Evolutionary conservation across 2,797 vertebrate species (phyloP), one percentile per base, ranked within the genome.

Genomic region (Pangasius djambal): DNA sequence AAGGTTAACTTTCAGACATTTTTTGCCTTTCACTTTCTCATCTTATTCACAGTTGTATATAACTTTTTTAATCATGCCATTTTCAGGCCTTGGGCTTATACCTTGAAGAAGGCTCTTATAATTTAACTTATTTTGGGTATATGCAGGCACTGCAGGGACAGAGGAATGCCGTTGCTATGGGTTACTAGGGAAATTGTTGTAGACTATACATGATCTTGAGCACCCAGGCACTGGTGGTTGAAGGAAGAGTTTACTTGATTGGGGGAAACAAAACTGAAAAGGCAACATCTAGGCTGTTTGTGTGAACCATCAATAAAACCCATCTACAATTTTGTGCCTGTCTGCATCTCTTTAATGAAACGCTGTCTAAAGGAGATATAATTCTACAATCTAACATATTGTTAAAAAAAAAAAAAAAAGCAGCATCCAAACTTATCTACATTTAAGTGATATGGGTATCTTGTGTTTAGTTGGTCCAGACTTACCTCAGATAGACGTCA

Each of bases 401-500:
- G 57, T 40, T 2, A 37, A 83, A 25, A 40, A 44, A 44, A 44
- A 44, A 44, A 44, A 44, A 44, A 44, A 44, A 40, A n/a, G 0
- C 57, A 44, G 37, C 4, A 65, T 83, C 2, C 7, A 18, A 65
- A 15, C 25, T 44, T 48, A 48, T 48, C 40, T 83, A n/a, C 40
- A 83, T 65, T 83, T 77, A 67, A 18, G n/a, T 85, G 31, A 79
- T 59, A 79, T 86, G 8, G 18, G 20, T 81, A 31, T 55, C 20
- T 65, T 70, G 44, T 88, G 87, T 91, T 0, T 90, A 99, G 98
- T 95, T 2, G 98, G 98, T 55, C 97, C 98, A 0, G 98, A 99
- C 12, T 89, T 95, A 61, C 98, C 98, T 0, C 94, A 95, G 90
- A 97, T 98, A 91, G 94, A 94, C 0, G 91, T 98, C 92, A 96